Percentiles rank a stretch among this genome's conserved stretches.
phyloP scores from a whole-genome alignment of 2,888 invertebrate genomes.

The Tipula unca region DNA sequence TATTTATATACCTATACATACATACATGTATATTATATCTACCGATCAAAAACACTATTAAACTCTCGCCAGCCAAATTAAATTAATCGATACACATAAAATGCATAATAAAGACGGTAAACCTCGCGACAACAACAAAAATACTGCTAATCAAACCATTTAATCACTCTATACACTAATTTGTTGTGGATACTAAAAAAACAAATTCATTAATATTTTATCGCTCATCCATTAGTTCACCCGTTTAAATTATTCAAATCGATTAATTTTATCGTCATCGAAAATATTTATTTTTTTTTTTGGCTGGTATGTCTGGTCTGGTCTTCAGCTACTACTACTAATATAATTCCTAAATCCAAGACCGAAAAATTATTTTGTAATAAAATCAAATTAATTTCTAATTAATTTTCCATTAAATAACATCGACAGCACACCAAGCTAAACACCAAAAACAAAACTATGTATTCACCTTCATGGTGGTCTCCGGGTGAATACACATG shows the following conservation, averaged over 20 bases:
- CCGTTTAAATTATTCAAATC: neutral
- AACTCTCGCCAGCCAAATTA: neutral
- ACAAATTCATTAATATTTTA: neutral
- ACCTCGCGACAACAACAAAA: neutral
- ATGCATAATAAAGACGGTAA: neutral
- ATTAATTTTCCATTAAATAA: neutral
- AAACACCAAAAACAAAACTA: neutral
- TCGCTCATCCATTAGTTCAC: neutral
- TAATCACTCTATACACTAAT: neutral
- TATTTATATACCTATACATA: too few relatives aligned
- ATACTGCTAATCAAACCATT: neutral
- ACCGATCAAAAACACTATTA: neutral
- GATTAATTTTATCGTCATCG: neutral
- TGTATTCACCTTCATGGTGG: neutral
- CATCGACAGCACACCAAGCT: neutral
- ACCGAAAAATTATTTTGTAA: neutral
- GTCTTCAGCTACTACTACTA: neutral
- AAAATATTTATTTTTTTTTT: neutral
- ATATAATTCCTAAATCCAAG: neutral
- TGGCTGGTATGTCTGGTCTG: neutral
- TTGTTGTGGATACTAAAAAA: neutral
- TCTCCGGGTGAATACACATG: neutral
- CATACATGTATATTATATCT: too few relatives aligned
- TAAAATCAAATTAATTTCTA: constrained; percentile 8
- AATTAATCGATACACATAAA: neutral